Evolutionary conservation across 2,113 vertebrate genomes (phyloP), one percentile per base, ranked within the genome.

Genomic region (Paedocypris sp.): DNA sequence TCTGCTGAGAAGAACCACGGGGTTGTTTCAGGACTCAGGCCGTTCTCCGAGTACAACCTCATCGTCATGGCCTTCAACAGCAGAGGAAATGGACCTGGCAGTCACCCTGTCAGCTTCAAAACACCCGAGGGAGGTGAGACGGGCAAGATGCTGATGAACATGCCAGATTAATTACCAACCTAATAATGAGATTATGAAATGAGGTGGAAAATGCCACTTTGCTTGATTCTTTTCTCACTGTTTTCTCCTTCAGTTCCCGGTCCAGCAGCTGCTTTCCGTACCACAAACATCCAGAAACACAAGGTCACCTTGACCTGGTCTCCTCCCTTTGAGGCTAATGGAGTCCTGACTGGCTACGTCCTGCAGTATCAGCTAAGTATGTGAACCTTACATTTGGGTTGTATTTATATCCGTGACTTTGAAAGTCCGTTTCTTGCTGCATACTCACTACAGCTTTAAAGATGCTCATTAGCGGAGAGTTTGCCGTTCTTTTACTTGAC

Each of bases 41-140:
- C 92, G 5, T 97, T 92, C 76, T 95, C 92, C 10, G 89, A 94
- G 82, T 98, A 94, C 79, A 85, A 39, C 67, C 76, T 99, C 62
- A 90, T 86, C 0, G 88, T 97, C 66, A 81, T 82, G 80, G 93
- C 87, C 73, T 99, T 90, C 75, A 99, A 93, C 45, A 79, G 87
- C 35, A 85, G 87, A 75, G 95, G 95, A 58, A 85, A 87, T n/a
- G 93, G 95, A 10, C 95, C 95, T 0, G 91, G 89, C 74, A 99
- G 94, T 72, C 81, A 86, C 46, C 70, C 88, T 0, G 58, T 90
- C 59, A 69, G 74, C 62, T 97, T 99, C 77, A 87, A 89, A 72
- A 98, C 92, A 50, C 91, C 89, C 12, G 94, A 99, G 83, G 94
- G 94, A 94, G 94, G 95, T 99, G 73, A 82, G 87, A 53, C 38